Conservation (phyloP, 2,113 vertebrate species). For the Synchiropus splendidus region DNA sequence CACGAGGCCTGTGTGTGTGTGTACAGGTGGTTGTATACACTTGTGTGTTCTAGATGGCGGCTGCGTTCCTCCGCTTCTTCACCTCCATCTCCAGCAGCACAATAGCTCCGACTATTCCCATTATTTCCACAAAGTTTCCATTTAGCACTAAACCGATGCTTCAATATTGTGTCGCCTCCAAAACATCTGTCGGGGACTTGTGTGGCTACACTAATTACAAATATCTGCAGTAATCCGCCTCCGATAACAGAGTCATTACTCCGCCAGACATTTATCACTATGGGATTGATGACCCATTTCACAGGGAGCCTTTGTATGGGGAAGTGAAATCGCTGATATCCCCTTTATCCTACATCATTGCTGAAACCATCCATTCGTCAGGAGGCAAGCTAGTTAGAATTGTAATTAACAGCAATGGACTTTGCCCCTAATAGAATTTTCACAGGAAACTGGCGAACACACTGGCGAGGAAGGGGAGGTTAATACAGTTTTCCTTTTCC, state of each 20-base stretch:
- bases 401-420: conserved; percentile 70
- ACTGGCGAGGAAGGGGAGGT: conserved; percentile 4
- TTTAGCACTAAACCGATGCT: conserved; percentile 48
- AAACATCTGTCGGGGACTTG: conserved; percentile 65
- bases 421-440: conserved; percentile 70
- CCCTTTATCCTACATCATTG: conserved; percentile 59
- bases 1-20: conserved; percentile 8
- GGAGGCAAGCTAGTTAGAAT: conserved; percentile 59
- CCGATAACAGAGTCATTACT: conserved; percentile 73
- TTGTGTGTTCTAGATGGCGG: conserved; percentile 2
- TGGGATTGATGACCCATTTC: conserved; percentile 72
- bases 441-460: conserved; percentile 41
- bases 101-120: conserved; percentile 43
- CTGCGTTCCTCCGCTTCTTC: conserved; percentile 15
- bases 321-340: conserved; percentile 62
- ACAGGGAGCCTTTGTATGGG: conserved; percentile 58
- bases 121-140: conserved; percentile 60
- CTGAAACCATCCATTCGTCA: conserved; percentile 67
- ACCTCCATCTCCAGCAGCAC: conserved; percentile 35
- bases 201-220: conserved; percentile 71
- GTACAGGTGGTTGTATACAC: conserved; percentile 6
- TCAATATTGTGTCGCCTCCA: conserved; percentile 54
- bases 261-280: conserved; percentile 69
- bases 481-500: conserved; percentile 40
- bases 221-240: conserved; percentile 65